Conservation (phyloP, 2,113 vertebrate genomes). For the Oryzias melastigma region DNA sequence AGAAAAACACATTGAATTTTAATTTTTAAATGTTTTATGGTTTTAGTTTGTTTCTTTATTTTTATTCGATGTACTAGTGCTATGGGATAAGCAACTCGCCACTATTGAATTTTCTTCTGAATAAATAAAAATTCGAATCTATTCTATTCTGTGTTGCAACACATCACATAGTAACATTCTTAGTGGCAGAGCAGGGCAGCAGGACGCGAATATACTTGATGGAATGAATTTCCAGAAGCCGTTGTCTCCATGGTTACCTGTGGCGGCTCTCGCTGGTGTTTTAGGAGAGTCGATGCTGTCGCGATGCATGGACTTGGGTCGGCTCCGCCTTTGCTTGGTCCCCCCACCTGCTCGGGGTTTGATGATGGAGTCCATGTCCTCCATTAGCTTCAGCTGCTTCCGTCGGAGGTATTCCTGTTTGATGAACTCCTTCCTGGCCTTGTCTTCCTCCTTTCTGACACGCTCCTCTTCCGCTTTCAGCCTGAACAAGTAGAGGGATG, state of each 20-base stretch:
- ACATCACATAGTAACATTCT: too few relatives aligned
- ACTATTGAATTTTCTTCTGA: too few relatives aligned
- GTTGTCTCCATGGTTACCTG: slow-evolving; percentile 81
- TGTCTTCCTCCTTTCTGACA: slow-evolving; percentile 92
- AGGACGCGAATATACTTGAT: slow-evolving; percentile 67
- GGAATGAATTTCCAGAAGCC: slow-evolving; percentile 4
- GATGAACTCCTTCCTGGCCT: slow-evolving; percentile 90
- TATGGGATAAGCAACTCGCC: too few relatives aligned
- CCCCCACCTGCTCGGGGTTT: slow-evolving; percentile 79
- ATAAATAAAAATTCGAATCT: too few relatives aligned
- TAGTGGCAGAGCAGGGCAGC: slow-evolving; percentile 59
- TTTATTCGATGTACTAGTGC: too few relatives aligned
- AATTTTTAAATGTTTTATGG: too few relatives aligned
- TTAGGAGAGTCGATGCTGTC: slow-evolving; percentile 89
- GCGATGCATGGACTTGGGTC: slow-evolving; percentile 94
- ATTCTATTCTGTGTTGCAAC: too few relatives aligned
- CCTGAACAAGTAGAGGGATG: slow-evolving; percentile 61
- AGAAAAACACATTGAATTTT: too few relatives aligned
- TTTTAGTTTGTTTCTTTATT: too few relatives aligned
- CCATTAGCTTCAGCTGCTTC: slow-evolving; percentile 96
- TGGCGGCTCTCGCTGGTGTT: slow-evolving; percentile 86
- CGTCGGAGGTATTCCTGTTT: slow-evolving; percentile 95
- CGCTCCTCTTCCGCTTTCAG: slow-evolving; percentile 96
- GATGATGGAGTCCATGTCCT: slow-evolving; percentile 93
- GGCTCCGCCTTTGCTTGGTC: slow-evolving; percentile 84